These are phyloP conservation scores for Diarsia brunnea DNA, from an alignment of 2,888 invertebrate species.

Conservation along the genomic window DNA sequence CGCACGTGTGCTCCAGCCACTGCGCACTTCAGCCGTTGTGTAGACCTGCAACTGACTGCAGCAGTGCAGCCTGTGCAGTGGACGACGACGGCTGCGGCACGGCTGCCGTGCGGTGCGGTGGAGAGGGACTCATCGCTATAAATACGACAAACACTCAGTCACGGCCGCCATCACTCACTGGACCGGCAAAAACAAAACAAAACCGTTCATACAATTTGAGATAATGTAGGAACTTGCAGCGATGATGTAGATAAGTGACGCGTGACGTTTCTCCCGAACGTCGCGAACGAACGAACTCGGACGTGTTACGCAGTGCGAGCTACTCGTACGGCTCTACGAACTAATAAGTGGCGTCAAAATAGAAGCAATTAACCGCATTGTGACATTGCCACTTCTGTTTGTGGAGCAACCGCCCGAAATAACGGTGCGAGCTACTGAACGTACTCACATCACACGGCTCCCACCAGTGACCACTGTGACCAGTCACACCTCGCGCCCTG, in stretches of 20 bases:
- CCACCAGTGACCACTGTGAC: neutral
- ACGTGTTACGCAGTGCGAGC: neutral
- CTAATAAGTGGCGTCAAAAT: conserved; percentile 59
- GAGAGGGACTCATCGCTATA: conserved; percentile 8
- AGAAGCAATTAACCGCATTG: conserved; percentile 75
- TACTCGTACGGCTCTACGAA: conserved; percentile 6
- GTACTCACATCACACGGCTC: conserved; percentile 9
- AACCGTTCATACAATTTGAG: conserved; percentile 1
- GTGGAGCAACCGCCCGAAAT: conserved; percentile 63
- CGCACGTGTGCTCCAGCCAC: conserved; percentile 6
- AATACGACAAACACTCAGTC: conserved; percentile 11
- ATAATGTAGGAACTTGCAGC: conserved; percentile 1
- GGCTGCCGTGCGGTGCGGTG: neutral
- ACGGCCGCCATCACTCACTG: conserved; percentile 21
- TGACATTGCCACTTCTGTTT: conserved; percentile 66
- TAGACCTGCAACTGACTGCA: neutral
- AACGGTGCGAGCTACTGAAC: conserved; percentile 34
- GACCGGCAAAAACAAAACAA: neutral
- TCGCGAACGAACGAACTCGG: neutral
- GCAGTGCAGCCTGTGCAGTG: neutral
- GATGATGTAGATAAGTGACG: neutral
- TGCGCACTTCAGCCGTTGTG: neutral
- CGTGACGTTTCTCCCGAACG: neutral
- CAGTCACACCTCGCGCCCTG: neutral
- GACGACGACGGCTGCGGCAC: neutral